A percentile compares a stretch with the other conserved stretches of the same genome.
Conservation (phyloP, 2,888 invertebrate genomes). For the Rhimphoctona megacephalus region DNA sequence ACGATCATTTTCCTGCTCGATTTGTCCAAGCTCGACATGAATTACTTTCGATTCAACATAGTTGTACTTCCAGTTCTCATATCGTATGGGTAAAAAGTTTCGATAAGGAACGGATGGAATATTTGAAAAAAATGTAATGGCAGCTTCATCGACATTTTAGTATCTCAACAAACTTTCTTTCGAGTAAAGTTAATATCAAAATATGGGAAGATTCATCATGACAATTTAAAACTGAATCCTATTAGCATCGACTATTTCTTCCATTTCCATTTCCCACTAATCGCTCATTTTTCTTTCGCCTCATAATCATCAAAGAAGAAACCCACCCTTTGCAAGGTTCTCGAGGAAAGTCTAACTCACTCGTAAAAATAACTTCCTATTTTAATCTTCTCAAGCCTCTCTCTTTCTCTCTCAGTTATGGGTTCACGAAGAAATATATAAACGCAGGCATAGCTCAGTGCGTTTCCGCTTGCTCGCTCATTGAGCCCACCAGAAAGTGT, state of each 20-base stretch:
- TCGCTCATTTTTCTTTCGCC: conserved; percentile 10
- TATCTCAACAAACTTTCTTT: neutral
- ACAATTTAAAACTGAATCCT: neutral
- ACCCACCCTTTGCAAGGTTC: conserved; percentile 30
- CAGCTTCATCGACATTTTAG: neutral
- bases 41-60: conserved; percentile 49
- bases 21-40: conserved; percentile 32
- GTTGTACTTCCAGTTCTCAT: neutral
- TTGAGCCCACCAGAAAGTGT: conserved; percentile 73
- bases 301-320: conserved; percentile 45
- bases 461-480: conserved; percentile 76
- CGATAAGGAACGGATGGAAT: conserved; percentile 37
- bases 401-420: conserved; percentile 23
- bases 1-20: conserved; percentile 51
- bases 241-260: conserved; percentile 1
- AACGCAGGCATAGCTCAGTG: conserved; percentile 34
- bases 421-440: conserved; percentile 32
- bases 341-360: conserved; percentile 43
- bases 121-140: neutral
- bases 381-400: conserved; percentile 56
- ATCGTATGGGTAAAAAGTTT: conserved; percentile 1
- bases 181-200: neutral
- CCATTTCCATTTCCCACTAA: conserved; percentile 7
- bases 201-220: neutral
- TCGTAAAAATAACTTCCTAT: conserved; percentile 71